Base-by-base conservation (phyloP, 2,113 vertebrate species). In the Uropsilus gracilis region DNA sequence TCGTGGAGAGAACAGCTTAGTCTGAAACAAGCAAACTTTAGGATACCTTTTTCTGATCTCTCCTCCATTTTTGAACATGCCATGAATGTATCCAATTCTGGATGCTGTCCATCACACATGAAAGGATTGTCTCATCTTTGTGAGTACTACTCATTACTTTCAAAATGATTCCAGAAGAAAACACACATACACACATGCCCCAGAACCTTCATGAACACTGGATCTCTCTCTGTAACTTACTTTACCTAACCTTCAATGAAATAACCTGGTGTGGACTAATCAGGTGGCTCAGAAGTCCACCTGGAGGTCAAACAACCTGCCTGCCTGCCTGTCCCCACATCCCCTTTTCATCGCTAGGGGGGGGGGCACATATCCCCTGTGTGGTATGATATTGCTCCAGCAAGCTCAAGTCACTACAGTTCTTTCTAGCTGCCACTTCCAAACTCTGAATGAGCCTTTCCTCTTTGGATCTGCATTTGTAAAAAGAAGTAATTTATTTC, bases 401-500 rank as follows among this genome's bases (percentile, higher is more conserved):
- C 44, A 55, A 0, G 0, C 10, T 63, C 8, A 0, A 64, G 42
- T 28, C 2, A 11, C 11, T 28, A 20, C 32, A 32, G 17, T 46
- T 85, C 59, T 57, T 44, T 44, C 77, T 10, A 61, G 61, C 82
- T 26, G 37, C 59, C 50, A 30, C 46, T 86, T 85, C 85, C n/a
- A n/a, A 87, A 30, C 75, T 37, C 39, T 10, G 1, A 46, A 12
- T 16, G 37, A 73, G 30, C 20, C 39, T 66, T 89, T 34, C 37
- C 13, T 59, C 64, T n/a, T 13, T 42, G 26, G 42, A 37, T 69
- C 30, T 68, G 18, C 34, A 22, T 50, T 90, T 87, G 46, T 85
- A 61, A 57, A 82, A 63, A 59, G 4, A 68, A 86, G 73, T 20
- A 63, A 66, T 83, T 72, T 59, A 85, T 44, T 72, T 93, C 57